A percentile compares a stretch with the other conserved stretches of the same genome.
phyloP scores from a whole-genome alignment of 1,140 invertebrate genomes.

The Aphaenogaster rudis region DNA sequence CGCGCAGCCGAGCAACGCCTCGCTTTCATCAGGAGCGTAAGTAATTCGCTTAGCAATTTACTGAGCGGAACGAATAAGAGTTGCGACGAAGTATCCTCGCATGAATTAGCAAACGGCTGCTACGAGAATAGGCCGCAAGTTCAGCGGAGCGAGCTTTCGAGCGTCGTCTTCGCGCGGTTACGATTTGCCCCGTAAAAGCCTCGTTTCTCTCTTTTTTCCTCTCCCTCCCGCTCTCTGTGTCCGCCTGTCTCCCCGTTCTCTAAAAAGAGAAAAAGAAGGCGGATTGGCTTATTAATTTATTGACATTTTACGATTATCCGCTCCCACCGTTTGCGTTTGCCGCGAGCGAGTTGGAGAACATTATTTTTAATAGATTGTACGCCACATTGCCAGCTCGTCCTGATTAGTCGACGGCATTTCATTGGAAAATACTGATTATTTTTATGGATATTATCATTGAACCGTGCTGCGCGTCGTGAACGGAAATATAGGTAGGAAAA shows the following conservation, averaged over 20 bases:
- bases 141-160: constrained; percentile 44
- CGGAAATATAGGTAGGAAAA: background rate
- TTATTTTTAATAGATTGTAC: constrained; percentile 45
- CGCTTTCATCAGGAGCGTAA: constrained; percentile 75
- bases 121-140: constrained; percentile 63
- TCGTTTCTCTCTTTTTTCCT: no score
- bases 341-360: background rate
- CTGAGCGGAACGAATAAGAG: constrained; percentile 75
- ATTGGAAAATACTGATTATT: background rate
- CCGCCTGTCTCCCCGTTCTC: background rate
- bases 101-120: constrained; percentile 72
- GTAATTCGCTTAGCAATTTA: constrained; percentile 82
- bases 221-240: background rate
- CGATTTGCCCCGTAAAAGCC: constrained; percentile 7
- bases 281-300: constrained; percentile 49
- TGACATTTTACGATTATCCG: constrained; percentile 39
- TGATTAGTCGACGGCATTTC: constrained; percentile 5
- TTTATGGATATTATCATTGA: constrained; percentile 25
- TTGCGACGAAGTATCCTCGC: constrained; percentile 68
- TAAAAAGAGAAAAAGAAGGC: background rate
- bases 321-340: background rate
- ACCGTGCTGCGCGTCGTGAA: background rate
- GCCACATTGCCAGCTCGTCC: background rate
- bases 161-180: constrained; percentile 51
- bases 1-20: constrained; percentile 24